These are phyloP conservation scores for Aplysina aerophoba DNA, from an alignment of 37 sponge, comb jelly and placozoan genomes.

Conservation along the genomic window DNA sequence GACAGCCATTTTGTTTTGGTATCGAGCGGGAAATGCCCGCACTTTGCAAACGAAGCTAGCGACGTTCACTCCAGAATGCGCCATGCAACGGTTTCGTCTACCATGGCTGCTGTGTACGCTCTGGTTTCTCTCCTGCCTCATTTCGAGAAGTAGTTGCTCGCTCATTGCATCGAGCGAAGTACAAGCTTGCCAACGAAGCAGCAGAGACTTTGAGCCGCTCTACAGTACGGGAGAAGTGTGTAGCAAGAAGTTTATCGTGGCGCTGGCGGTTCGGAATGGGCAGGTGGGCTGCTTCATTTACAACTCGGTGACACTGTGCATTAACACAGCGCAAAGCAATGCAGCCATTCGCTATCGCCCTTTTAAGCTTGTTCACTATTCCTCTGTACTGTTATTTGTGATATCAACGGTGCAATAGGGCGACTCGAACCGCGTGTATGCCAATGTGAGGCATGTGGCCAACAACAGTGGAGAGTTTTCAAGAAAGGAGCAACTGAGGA, in stretches of 20 bases:
- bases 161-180: conserved; percentile 78
- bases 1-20: background rate
- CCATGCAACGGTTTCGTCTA: background rate
- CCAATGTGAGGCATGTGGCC: conserved; percentile 55
- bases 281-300: conserved; percentile 43
- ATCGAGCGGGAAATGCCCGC: no score
- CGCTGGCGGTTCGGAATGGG: conserved; percentile 71
- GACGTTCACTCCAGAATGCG: background rate
- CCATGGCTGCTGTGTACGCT: background rate
- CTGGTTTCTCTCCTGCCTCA: no score
- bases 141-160: conserved; percentile 9
- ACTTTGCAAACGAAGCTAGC: no score
- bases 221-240: conserved; percentile 55
- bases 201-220: conserved; percentile 43
- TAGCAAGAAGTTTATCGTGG: conserved; percentile 70
- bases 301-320: no score
- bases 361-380: no score
- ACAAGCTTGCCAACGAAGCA: conserved; percentile 48
- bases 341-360: no score
- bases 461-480: conserved; percentile 25
- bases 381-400: no score
- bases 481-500: conserved; percentile 67
- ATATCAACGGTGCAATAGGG: conserved; percentile 50
- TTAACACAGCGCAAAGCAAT: no score
- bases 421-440: conserved; percentile 61